These are phyloP conservation scores for Ailurus styani DNA, from an alignment of 2,113 vertebrate species.

Conservation along the genomic window DNA sequence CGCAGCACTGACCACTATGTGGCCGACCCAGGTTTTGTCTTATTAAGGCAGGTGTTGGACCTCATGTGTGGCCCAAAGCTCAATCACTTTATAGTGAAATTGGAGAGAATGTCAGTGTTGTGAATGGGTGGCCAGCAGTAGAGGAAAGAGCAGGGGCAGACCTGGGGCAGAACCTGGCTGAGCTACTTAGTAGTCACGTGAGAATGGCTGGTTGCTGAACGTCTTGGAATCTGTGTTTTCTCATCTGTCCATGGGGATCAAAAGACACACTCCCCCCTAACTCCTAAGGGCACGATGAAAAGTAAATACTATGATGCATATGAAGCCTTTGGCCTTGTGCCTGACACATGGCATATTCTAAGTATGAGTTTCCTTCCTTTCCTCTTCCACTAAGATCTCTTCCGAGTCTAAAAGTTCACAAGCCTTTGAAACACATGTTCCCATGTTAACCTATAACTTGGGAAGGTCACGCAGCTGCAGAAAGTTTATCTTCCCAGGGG, in stretches of 20 bases:
- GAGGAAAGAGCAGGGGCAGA: background rate
- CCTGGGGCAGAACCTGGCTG: background rate
- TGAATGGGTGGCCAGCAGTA: background rate
- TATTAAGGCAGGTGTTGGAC: background rate
- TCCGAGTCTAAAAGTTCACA: background rate
- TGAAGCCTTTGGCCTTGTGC: background rate
- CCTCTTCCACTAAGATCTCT: background rate
- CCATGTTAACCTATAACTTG: background rate
- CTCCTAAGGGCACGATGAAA: background rate
- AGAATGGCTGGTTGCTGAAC: background rate
- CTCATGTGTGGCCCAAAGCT: background rate
- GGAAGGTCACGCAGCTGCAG: background rate
- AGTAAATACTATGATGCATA: background rate
- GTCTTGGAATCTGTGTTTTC: background rate
- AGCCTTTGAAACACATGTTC: constrained; percentile 8
- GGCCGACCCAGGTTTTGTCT: background rate
- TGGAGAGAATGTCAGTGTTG: background rate
- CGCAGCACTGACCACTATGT: background rate
- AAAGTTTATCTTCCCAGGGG: constrained; percentile 18
- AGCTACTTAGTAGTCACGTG: background rate
- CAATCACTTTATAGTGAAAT: background rate
- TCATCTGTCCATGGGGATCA: background rate
- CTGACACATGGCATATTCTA: background rate
- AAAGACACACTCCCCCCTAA: background rate
- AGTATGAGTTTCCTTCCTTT: background rate